phyloP scores from a whole-genome alignment of 2,113 vertebrate genomes.

The Grantiella picta region DNA sequence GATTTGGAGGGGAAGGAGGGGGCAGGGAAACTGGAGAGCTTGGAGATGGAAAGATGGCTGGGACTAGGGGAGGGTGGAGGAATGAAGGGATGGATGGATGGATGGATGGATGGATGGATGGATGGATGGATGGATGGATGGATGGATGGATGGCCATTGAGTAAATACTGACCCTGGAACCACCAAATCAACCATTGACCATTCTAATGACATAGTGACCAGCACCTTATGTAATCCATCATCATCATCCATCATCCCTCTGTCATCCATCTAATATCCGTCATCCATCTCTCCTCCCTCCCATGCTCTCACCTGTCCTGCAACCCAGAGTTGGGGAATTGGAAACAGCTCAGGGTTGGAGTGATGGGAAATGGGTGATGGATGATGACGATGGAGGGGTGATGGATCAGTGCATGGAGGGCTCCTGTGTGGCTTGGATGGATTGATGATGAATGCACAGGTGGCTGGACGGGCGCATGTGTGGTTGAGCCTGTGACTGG shows the following conservation, averaged over 20 bases:
- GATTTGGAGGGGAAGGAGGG: background rate
- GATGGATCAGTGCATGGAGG: background rate
- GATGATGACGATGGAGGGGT: background rate
- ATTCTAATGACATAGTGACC: background rate
- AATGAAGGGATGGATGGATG: background rate
- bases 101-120: background rate
- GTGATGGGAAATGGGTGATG: background rate
- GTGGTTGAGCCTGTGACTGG: background rate
- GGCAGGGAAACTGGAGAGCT: background rate
- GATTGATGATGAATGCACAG: background rate
- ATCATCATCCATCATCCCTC: background rate
- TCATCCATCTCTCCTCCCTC: background rate
- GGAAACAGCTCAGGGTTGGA: background rate
- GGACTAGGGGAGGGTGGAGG: background rate
- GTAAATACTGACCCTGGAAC: background rate
- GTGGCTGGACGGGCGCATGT: accelerated
- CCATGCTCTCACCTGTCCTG: background rate
- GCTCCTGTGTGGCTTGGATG: background rate
- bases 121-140: background rate
- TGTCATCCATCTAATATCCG: background rate
- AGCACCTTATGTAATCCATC: background rate
- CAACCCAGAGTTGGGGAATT: background rate
- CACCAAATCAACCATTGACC: background rate
- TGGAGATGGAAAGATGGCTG: background rate
- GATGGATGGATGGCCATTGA: background rate